These are phyloP conservation scores for Lasiurus borealis DNA, from an alignment of 2,113 vertebrate genomes.

Conservation along the genomic window DNA sequence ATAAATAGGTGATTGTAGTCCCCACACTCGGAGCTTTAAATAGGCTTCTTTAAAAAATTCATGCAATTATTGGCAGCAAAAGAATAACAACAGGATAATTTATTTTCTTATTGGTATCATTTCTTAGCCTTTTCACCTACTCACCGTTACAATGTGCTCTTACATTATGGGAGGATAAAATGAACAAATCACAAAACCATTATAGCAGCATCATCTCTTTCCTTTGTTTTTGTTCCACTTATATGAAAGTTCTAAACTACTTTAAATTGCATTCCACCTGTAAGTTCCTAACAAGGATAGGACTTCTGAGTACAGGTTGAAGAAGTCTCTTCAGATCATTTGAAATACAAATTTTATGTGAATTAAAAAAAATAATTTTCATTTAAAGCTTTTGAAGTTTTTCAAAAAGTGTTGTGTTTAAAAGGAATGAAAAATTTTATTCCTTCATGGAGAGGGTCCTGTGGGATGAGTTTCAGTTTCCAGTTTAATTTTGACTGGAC, in stretches of 20 bases:
- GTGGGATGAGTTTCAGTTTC: not conserved
- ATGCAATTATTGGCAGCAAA: not conserved
- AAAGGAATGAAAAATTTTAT: not conserved
- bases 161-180: not conserved
- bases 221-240: not conserved
- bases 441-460: not conserved
- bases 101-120: not conserved
- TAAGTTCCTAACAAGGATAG: not conserved
- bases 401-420: not conserved
- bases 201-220: not conserved
- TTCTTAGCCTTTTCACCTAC: not conserved
- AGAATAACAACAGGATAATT: not conserved
- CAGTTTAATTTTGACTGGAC: conserved; percentile 17
- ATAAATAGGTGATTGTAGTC: not conserved
- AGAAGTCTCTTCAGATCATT: not conserved
- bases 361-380: not conserved
- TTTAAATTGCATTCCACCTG: not conserved
- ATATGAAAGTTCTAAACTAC: not conserved
- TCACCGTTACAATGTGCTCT: not conserved
- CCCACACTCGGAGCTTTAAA: not conserved
- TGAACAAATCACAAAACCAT: not conserved
- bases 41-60: not conserved
- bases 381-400: conserved; percentile 13
- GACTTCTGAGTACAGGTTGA: not conserved
- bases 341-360: not conserved